Percentiles rank a stretch among this genome's conserved stretches.
Conservation (phyloP, 2,797 vertebrate species). For the Sebastes matsubarae region DNA sequence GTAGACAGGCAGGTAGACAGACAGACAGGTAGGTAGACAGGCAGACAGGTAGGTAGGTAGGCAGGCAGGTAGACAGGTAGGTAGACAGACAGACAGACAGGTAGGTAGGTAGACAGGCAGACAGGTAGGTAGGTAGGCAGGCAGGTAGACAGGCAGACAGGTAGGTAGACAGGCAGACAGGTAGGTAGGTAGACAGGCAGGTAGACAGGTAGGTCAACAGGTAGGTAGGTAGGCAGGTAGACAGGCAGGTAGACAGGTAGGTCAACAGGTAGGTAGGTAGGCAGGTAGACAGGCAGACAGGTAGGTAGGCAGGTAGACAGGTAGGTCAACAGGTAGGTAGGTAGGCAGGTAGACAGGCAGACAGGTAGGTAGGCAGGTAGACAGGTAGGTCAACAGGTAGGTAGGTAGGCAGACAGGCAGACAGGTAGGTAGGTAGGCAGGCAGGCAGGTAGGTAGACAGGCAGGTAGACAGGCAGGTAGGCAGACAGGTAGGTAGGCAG, state of each 20-base stretch:
- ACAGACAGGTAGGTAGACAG: rapidly evolving
- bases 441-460: rapidly evolving
- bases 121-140: no score
- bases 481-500: rapidly evolving
- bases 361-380: rapidly evolving
- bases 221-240: no score
- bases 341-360: no score
- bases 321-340: rapidly evolving
- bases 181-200: no score
- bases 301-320: rapidly evolving
- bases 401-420: rapidly evolving
- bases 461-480: rapidly evolving
- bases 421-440: rapidly evolving
- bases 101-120: rapidly evolving
- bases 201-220: no score
- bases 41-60: no score
- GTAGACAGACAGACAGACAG: rapidly evolving
- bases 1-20: no score
- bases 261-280: rapidly evolving
- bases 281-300: no score
- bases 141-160: no score
- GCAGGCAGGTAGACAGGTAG: rapidly evolving
- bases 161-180: no score
- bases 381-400: no score
- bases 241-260: rapidly evolving